Evolutionary conservation across 2,888 invertebrate genomes (phyloP), one percentile per base, ranked within the genome.

Genomic region (Unio pictorum): DNA sequence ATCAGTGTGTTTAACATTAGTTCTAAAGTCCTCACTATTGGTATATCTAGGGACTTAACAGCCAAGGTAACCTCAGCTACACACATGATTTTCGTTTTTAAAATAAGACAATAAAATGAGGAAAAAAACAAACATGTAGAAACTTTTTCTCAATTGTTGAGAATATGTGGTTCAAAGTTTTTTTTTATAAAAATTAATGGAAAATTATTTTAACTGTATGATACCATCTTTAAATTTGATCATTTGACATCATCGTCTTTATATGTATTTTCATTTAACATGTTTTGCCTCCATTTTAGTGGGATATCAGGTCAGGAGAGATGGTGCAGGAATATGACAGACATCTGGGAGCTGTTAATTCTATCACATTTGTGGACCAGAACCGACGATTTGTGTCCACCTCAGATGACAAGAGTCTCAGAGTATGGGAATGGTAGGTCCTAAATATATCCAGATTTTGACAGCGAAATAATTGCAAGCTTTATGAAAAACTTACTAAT

Each of bases 301-400:
- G 99, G 98, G 99, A 99, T 90, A 95, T 93, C 2, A 92, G 99
- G 23, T 95, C 95, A 73, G 97, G 97, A 28, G 98, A 98, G 90
- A 94, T 98, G 82, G 97, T 96, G 0, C 97, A 99, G 90, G 98
- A 99, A 90, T 99, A 99, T 90, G 99, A 99, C 92, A 92, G 99
- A 2, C 99, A 99, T 92, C 92, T 99, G 78, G 99, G 99, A 11
- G 98, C 99, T 3, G 99, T 99, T 1, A 99, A 99, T 90, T 95
- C 97, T 0, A 98, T 99, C 84, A 99, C 99, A 0, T 99, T 99
- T 91, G 98, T 99, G 2, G 99, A 99, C 90, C 97, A 98, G 87
- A 99, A 99, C 91, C 92, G 99, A 45, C 91, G 99, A 82, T 99
- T 99, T 91, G 98, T 99, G 5, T 97, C 99, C 23, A 99, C 99